A percentile compares a stretch with the other conserved stretches of the same genome.
Conservation (phyloP, 2,888 invertebrate species). For the Erannis defoliaria region DNA sequence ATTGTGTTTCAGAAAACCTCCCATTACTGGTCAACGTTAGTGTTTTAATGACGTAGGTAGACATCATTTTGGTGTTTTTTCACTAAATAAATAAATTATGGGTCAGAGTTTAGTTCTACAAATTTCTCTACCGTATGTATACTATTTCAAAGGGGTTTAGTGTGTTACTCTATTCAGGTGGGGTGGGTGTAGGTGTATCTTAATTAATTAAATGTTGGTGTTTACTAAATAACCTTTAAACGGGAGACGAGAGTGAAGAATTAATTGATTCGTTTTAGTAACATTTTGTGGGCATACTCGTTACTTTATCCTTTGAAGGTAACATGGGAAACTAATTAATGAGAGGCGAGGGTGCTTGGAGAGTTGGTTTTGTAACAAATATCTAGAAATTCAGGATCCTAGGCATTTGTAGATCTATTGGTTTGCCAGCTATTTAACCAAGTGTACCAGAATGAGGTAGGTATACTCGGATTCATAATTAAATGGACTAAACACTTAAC, state of each 20-base stretch:
- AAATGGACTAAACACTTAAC: too few species aligned
- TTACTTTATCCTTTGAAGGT: constrained; percentile 4
- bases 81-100: too few species aligned
- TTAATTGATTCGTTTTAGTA: constrained; percentile 30
- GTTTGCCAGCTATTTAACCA: too few species aligned
- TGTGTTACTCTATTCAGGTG: constrained; percentile 46
- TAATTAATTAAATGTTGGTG: constrained; percentile 55
- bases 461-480: too few species aligned
- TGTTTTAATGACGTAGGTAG: too few species aligned
- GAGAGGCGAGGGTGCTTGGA: not conserved
- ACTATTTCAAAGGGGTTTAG: constrained; percentile 38
- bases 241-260: constrained; percentile 26
- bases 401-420: too few species aligned
- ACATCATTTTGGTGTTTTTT: too few species aligned
- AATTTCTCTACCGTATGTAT: constrained; percentile 30
- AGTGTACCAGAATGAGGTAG: too few species aligned
- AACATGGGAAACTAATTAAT: not conserved
- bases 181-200: constrained; percentile 49
- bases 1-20: too few species aligned
- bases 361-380: not conserved
- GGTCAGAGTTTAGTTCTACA: not conserved
- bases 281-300: not conserved
- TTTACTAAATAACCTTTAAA: constrained; percentile 49
- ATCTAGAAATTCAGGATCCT: not conserved
- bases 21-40: too few species aligned